Base-by-base conservation (phyloP, 1,140 invertebrate species). In the Drosophila kohkoa region DNA sequence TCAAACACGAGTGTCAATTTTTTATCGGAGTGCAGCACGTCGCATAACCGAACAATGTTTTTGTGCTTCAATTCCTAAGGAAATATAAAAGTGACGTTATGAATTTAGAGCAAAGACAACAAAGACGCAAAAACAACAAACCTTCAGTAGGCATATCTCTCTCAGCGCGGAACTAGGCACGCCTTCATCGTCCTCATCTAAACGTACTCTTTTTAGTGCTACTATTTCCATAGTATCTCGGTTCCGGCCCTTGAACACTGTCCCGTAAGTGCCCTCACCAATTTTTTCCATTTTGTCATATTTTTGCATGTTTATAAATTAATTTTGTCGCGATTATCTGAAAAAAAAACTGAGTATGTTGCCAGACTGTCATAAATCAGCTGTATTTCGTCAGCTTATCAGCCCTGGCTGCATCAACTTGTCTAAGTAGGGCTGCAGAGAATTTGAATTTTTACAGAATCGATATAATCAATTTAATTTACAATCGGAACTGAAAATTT, bases 201-300 rank as follows among this genome's bases (percentile, higher is more conserved):
- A 94, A 76, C 99, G 95, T n/a, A 99, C 99, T 91, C 99, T 93
- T 93, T 99, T 99, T 57, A 99, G 93, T 2, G 99, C 99, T 13
- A 99, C 99, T 79, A 99, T 99, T 94, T 99, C 98, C 91, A 98
- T 96, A 15, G 97, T 97, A 93, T 99, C 98, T 77, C 98, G 95
- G 92, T 99, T 99, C 93, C 99, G 99, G 0, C 99, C 99, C 94
- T 99, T 99, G 90, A 99, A 99, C 28, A 99, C 99, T 45, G 98
- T 99, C 62, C 99, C 99, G 94, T 99, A 99, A 57, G 99, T 99
- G 38, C 98, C 98, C 96, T 99, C 98, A 74, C 98, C 98, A 93
- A 99, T 99, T 95, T 99, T 99, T 92, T 99, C 98, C 71, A 99
- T 94, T 94, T 99, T 99, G 93, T 99, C 98, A 96, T 99, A 99